These are phyloP conservation scores for Adineta ricciae DNA, from an alignment of 2,888 invertebrate species.

Conservation along the genomic window DNA sequence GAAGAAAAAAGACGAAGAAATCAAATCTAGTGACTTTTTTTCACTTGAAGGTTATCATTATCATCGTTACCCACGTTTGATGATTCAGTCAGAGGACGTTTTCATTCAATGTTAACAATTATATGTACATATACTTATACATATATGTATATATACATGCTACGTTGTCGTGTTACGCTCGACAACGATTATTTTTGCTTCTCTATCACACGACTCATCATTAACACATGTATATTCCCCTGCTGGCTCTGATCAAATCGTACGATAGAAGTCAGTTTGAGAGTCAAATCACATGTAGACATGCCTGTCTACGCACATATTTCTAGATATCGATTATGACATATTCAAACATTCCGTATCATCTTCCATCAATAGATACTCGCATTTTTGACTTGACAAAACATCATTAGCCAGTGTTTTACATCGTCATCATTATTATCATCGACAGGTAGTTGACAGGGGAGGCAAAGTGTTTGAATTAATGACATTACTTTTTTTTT, in stretches of 20 bases:
- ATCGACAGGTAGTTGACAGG: neutral
- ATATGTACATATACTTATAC: neutral
- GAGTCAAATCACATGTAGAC: neutral
- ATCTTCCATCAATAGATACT: neutral
- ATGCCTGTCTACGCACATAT: neutral
- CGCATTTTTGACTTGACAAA: neutral
- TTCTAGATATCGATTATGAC: neutral
- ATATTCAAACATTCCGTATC: neutral
- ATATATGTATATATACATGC: too few species aligned
- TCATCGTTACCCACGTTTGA: neutral
- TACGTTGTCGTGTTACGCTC: neutral
- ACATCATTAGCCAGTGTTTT: neutral
- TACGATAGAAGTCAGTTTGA: neutral
- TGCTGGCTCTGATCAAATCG: neutral
- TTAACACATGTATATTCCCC: neutral
- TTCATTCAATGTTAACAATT: neutral
- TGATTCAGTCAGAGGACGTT: neutral
- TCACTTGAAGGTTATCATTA: neutral
- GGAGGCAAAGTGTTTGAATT: neutral
- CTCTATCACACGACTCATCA: neutral
- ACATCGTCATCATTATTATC: neutral
- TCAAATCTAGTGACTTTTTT: neutral
- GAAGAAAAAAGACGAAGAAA: neutral
- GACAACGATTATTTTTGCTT: constrained; percentile 3
- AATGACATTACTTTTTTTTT: neutral